Conservation (phyloP, 2,797 vertebrate species). For the Siniperca obscura region DNA sequence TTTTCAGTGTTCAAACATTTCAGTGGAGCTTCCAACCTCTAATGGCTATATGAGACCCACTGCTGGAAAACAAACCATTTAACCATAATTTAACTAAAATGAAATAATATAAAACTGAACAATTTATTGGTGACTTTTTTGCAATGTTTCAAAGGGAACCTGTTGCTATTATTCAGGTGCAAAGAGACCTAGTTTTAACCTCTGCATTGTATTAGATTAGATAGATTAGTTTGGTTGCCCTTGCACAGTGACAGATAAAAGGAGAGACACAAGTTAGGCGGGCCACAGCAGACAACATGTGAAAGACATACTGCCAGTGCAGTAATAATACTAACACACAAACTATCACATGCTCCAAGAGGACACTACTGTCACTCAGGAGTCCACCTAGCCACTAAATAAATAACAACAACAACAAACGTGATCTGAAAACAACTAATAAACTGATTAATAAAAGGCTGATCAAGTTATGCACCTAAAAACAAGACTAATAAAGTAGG, state of each 20-base stretch:
- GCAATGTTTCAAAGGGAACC: not conserved
- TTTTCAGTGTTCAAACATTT: conserved; percentile 5
- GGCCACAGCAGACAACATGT: not conserved
- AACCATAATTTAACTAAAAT: not conserved
- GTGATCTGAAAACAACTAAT: not conserved
- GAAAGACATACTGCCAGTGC: not conserved
- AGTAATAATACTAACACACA: not conserved
- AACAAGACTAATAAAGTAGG: not conserved
- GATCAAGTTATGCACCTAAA: too few relatives aligned
- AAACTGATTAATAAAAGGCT: not conserved
- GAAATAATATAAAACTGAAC: conserved; percentile 5
- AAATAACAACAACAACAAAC: not conserved
- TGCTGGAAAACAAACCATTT: not conserved
- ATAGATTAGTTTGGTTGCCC: not conserved
- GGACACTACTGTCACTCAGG: too few relatives aligned
- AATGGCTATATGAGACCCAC: conserved; percentile 1
- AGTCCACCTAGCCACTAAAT: too few relatives aligned
- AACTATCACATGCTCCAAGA: too few relatives aligned
- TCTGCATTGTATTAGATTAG: not conserved
- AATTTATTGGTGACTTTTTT: not conserved
- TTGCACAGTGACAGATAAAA: not conserved
- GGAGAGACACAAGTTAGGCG: not conserved
- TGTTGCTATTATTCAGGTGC: not conserved
- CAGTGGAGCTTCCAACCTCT: conserved; percentile 3
- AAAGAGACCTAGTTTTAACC: not conserved